A percentile compares a stretch with the other conserved stretches of the same genome.
Evolutionary conservation across 2,113 vertebrate genomes (phyloP).

Genomic region (Pimephales promelas): DNA sequence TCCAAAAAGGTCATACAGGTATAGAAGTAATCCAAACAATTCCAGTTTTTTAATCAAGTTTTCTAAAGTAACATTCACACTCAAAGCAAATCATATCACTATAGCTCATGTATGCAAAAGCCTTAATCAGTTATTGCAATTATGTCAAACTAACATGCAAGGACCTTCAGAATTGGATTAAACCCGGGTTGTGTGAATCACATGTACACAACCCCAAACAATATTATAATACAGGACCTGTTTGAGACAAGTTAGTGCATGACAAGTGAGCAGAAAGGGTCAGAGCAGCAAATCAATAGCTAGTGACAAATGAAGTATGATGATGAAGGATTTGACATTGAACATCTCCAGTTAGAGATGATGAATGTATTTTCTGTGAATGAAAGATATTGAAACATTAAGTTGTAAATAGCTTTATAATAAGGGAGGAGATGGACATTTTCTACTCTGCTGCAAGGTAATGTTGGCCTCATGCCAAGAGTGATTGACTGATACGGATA

Average conservation of each 20-base stretch:
- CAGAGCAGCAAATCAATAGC: conserved; percentile 36
- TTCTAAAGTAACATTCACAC: not conserved
- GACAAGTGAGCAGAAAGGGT: not conserved
- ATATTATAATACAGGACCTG: not conserved
- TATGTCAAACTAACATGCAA: not conserved
- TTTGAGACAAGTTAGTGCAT: conserved; percentile 3
- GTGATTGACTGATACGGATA: conserved; percentile 12
- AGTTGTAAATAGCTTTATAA: conserved; percentile 4
- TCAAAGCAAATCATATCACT: not conserved
- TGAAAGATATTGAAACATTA: conserved; percentile 10
- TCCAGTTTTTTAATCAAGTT: not conserved
- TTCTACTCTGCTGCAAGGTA: not conserved
- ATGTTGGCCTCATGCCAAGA: conserved; percentile 17
- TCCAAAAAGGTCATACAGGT: not conserved
- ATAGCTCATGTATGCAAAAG: too few relatives aligned
- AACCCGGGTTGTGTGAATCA: not conserved
- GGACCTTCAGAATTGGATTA: not conserved
- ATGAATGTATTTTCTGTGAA: conserved; percentile 2
- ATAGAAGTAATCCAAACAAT: not conserved
- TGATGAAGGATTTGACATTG: conserved; percentile 1
- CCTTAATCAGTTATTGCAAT: not conserved
- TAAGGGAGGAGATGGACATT: not conserved
- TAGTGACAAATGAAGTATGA: conserved; percentile 31
- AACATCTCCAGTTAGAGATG: not conserved
- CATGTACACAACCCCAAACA: not conserved